Evolutionary conservation across 2,113 vertebrate species (phyloP).

Genomic region (Gnathonemus echidnorhynchus): DNA sequence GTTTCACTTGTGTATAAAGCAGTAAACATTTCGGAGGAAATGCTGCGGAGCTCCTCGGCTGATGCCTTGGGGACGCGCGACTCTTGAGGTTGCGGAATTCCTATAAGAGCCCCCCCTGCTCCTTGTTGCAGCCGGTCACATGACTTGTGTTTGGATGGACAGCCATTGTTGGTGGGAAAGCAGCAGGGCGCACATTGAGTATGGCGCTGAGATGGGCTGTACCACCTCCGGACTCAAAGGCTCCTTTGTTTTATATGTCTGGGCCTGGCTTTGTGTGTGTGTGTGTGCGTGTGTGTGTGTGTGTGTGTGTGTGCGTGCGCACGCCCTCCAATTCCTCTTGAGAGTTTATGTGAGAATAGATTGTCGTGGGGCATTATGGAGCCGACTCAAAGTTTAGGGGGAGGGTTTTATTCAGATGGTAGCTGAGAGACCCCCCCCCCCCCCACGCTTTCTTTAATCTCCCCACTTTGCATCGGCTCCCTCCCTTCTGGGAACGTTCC

Average conservation of each 20-base stretch:
- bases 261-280: not conserved
- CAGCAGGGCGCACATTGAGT: not conserved
- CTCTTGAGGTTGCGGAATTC: slow-evolving; percentile 11
- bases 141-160: slow-evolving; percentile 9
- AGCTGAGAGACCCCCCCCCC: not conserved
- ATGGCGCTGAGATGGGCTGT: not conserved
- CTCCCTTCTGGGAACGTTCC: not conserved
- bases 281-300: not conserved
- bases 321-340: not conserved
- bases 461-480: too few relatives aligned
- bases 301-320: not conserved
- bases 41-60: not conserved
- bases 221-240: not conserved
- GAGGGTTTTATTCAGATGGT: not conserved
- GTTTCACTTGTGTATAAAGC: not conserved
- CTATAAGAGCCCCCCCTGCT: not conserved
- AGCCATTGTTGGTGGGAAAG: slow-evolving; percentile 8
- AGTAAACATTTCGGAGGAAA: not conserved
- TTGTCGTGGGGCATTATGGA: not conserved
- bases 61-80: not conserved
- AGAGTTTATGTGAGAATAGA: not conserved
- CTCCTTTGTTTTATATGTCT: not conserved
- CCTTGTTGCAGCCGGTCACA: not conserved
- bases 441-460: not conserved
- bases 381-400: not conserved